phyloP scores from a whole-genome alignment of 1,140 invertebrate genomes.

The Pseudomyrmex pallidus region DNA sequence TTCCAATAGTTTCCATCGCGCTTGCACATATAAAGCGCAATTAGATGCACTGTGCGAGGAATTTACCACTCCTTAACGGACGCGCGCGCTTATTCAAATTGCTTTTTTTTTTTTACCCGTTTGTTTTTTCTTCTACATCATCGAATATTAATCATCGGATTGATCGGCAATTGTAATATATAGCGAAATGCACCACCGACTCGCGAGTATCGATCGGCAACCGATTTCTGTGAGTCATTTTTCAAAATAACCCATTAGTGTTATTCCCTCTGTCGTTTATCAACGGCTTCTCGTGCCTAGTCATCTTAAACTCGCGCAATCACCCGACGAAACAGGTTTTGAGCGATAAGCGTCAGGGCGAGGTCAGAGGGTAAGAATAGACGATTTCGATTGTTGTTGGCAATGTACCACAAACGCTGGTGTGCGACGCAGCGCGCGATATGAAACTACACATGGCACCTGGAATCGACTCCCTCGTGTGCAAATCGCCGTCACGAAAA shows the following conservation, averaged over 20 bases:
- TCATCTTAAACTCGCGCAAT: not conserved
- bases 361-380: conserved; percentile 18
- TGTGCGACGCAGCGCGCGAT: conserved; percentile 24
- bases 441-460: not conserved
- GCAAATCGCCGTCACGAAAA: conserved; percentile 61
- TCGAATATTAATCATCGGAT: not conserved
- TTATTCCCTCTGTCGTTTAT: not conserved
- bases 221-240: conserved; percentile 11
- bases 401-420: not conserved
- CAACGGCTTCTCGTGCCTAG: conserved; percentile 2
- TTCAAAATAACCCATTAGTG: conserved; percentile 20
- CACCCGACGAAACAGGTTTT: conserved; percentile 10
- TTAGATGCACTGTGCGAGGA: not conserved
- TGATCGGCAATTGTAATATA: not conserved
- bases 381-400: conserved; percentile 21
- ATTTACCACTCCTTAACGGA: not conserved
- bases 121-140: not conserved
- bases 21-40: not conserved
- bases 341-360: conserved; percentile 8
- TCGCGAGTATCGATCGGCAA: not conserved
- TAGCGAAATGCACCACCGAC: not conserved
- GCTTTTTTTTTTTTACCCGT: not conserved
- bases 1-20: not conserved
- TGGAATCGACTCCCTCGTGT: conserved; percentile 27
- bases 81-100: not conserved